phyloP scores from a whole-genome alignment of 2,113 vertebrate species.

The Brachyistius frenatus region DNA sequence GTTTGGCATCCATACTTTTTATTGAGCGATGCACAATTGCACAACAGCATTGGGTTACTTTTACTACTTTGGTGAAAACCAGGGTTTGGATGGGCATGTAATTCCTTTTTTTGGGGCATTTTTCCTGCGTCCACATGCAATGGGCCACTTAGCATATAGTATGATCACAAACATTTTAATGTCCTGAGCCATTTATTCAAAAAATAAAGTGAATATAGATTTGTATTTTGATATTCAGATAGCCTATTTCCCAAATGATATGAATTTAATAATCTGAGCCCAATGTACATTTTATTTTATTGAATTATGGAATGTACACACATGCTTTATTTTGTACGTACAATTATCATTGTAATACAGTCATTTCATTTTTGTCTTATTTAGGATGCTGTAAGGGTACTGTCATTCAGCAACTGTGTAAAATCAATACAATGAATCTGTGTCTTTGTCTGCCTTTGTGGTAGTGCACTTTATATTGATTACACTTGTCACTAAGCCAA shows the following conservation, averaged over 20 bases:
- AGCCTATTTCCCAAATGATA: not conserved
- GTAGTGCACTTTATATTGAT: constrained; percentile 28
- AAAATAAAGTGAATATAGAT: not conserved
- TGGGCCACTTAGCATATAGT: not conserved
- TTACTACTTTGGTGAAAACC: not conserved
- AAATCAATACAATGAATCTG: constrained; percentile 25
- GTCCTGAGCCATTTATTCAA: not conserved
- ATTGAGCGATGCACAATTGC: not conserved
- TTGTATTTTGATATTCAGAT: not conserved
- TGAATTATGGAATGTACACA: not conserved
- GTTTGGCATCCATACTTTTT: not conserved
- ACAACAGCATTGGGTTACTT: not conserved
- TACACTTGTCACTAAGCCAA: constrained; percentile 22
- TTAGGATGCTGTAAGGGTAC: not conserved
- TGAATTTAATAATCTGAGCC: too few relatives aligned
- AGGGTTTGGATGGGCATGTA: not conserved
- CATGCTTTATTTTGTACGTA: not conserved
- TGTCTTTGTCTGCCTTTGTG: not conserved
- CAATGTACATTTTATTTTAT: not conserved
- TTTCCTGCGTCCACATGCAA: not conserved
- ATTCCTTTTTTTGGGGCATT: not conserved
- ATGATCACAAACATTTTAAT: not conserved
- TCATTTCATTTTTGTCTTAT: not conserved
- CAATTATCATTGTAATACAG: not conserved
- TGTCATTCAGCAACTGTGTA: constrained; percentile 6